These are phyloP conservation scores for Crotalus helleri DNA, from an alignment of 2,113 vertebrate species.

Conservation along the genomic window DNA sequence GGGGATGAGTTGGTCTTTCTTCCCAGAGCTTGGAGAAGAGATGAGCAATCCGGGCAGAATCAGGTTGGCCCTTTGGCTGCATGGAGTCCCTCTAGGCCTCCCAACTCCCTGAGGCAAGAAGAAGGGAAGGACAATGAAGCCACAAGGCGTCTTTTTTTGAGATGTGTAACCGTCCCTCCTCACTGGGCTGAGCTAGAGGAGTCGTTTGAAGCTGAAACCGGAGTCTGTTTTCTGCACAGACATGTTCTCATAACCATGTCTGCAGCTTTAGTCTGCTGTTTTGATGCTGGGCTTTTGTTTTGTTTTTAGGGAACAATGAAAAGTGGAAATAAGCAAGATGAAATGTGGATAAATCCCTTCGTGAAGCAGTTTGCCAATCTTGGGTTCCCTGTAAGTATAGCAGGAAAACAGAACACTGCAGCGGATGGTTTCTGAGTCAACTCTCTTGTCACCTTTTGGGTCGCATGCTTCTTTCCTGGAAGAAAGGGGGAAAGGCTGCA, in stretches of 20 bases:
- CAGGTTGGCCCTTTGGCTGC: not conserved
- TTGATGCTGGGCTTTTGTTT: constrained; percentile 22
- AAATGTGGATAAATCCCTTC: constrained; percentile 92
- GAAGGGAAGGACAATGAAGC: not conserved
- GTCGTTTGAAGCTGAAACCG: not conserved
- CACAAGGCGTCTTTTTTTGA: not conserved
- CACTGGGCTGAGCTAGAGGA: not conserved
- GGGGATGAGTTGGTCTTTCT: not conserved
- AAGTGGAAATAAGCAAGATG: constrained; percentile 89
- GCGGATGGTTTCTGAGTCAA: too few relatives aligned
- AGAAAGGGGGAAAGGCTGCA: too few relatives aligned
- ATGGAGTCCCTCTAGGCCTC: not conserved
- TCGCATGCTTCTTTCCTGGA: not conserved
- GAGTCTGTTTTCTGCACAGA: not conserved
- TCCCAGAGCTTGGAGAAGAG: not conserved
- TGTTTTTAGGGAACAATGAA: constrained; percentile 85
- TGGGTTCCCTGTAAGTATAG: constrained; percentile 85
- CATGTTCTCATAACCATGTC: not conserved
- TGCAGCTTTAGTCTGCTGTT: not conserved
- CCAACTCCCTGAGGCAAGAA: too few relatives aligned
- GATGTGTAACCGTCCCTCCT: not conserved
- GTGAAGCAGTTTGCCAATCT: constrained; percentile 94
- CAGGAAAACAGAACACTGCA: accelerated
- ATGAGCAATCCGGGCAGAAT: not conserved
- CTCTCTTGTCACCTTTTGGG: not conserved